Percentiles rank a stretch among this genome's conserved stretches.
phyloP scores from a whole-genome alignment of 2,113 vertebrate species.

The Hipposideros armiger region DNA sequence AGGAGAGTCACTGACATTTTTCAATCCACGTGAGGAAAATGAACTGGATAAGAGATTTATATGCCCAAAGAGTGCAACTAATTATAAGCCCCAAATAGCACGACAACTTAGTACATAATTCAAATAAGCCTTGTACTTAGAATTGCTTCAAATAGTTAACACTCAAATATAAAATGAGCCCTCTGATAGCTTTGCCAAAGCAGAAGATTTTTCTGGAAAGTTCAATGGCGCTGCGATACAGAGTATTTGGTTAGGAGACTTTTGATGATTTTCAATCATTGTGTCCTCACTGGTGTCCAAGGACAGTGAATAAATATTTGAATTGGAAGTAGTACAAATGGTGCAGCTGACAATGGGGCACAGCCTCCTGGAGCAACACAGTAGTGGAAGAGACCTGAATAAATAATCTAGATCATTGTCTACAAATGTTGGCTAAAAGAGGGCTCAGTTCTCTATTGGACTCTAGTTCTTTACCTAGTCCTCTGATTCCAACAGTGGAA shows the following conservation, averaged over 20 bases:
- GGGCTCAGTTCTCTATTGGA: neutral
- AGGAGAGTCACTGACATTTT: slow-evolving; percentile 9
- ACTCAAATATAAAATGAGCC: slow-evolving; percentile 48
- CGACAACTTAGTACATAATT: slow-evolving; percentile 65
- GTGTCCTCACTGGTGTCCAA: slow-evolving; percentile 47
- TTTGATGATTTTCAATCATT: slow-evolving; percentile 61
- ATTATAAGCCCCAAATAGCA: slow-evolving; percentile 67
- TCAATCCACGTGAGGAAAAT: slow-evolving; percentile 10
- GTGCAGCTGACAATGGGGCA: slow-evolving; percentile 10
- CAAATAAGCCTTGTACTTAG: slow-evolving; percentile 42
- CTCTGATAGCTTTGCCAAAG: slow-evolving; percentile 67
- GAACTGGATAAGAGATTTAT: slow-evolving; percentile 64
- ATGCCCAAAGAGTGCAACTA: slow-evolving; percentile 52
- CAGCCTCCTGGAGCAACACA: slow-evolving; percentile 13
- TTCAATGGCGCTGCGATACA: slow-evolving; percentile 11
- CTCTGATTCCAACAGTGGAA: neutral
- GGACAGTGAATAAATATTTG: slow-evolving; percentile 74
- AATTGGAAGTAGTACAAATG: slow-evolving; percentile 50
- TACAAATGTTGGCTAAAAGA: slow-evolving; percentile 36
- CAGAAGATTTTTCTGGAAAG: slow-evolving; percentile 58
- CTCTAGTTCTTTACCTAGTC: neutral
- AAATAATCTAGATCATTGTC: slow-evolving; percentile 64
- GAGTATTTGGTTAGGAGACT: slow-evolving; percentile 56
- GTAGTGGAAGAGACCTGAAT: slow-evolving; percentile 47
- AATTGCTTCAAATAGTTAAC: slow-evolving; percentile 59